Base-by-base conservation (phyloP, 1,140 invertebrate species). In the Hyles euphorbiae region DNA sequence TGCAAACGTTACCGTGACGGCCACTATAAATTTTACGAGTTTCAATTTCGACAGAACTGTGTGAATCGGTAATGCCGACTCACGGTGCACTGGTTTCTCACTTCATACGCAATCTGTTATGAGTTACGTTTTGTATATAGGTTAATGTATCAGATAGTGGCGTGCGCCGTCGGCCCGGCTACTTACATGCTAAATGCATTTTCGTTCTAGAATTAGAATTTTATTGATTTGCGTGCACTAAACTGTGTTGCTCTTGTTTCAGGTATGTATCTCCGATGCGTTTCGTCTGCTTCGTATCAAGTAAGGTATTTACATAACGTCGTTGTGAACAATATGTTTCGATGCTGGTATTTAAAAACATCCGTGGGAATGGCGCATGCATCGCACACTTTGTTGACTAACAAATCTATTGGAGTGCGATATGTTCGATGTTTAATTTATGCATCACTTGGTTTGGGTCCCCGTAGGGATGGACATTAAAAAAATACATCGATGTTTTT, bases 131-230 rank as follows among this genome's bases (percentile, higher is more conserved):
- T 76, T 62, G 60, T 60, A 84, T 86, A 72, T 84, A 68, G 83
- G 83, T 83, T 86, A 86, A 84, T 80, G 79, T 71, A 65, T 68
- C 53, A 74, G 75, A 81, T 79, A 76, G 65, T 63, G 60, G 57
- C 61, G 34, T 48, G 52, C 36, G 50, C 56, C 56, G 44, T 48
- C 33, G 32, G 34, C 6, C 50, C 50, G 40, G 22, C 53, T 54
- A 33, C 34, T 52, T 32, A 34, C 40, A 45, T 8, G 58, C 34
- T 46, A 34, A 47, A 58, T 60, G 60, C 56, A 48, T 48, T 61
- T 40, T 58, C 34, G 45, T 49, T 61, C 46, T 63, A 46, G 52
- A 63, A 65, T 60, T 67, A 51, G 50, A 60, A 57, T 58, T 69
- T 63, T 63, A 67, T 67, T 62, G 54, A 50, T 46, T 46, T 43